Percentiles rank a stretch among this genome's conserved stretches.
Evolutionary conservation across 2,113 vertebrate species (phyloP).

Genomic region (Alaudala cheleensis): DNA sequence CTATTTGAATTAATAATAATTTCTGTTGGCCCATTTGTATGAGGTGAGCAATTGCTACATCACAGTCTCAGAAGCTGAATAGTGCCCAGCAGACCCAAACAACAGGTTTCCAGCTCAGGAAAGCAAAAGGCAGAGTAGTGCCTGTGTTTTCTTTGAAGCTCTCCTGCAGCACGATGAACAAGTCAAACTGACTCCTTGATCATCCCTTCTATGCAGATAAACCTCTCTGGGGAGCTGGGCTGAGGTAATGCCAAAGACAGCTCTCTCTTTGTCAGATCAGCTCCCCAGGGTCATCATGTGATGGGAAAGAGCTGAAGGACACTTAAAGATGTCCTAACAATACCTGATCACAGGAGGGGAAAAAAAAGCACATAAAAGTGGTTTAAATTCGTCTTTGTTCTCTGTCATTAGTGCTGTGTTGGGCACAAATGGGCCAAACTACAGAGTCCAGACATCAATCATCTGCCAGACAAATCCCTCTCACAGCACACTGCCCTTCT

Average conservation of each 20-base stretch:
- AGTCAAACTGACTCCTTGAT: neutral
- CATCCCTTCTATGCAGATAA: neutral
- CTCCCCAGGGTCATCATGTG: neutral
- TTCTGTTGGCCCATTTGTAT: neutral
- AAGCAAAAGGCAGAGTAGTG: neutral
- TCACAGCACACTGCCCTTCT: rapidly evolving
- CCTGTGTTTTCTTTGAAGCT: neutral
- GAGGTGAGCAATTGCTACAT: neutral
- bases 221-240: neutral
- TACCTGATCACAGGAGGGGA: neutral
- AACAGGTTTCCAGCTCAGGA: neutral
- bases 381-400: neutral
- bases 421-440: neutral
- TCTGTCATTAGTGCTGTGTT: neutral
- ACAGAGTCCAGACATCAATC: neutral
- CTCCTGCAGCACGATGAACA: neutral
- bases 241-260: neutral
- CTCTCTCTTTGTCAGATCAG: neutral
- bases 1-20: neutral
- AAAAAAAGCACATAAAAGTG: neutral
- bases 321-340: neutral
- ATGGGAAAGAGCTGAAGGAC: neutral
- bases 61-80: neutral
- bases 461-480: neutral
- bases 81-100: neutral